These are phyloP conservation scores for Meteorus colon DNA, from an alignment of 2,888 invertebrate genomes.

Conservation along the genomic window DNA sequence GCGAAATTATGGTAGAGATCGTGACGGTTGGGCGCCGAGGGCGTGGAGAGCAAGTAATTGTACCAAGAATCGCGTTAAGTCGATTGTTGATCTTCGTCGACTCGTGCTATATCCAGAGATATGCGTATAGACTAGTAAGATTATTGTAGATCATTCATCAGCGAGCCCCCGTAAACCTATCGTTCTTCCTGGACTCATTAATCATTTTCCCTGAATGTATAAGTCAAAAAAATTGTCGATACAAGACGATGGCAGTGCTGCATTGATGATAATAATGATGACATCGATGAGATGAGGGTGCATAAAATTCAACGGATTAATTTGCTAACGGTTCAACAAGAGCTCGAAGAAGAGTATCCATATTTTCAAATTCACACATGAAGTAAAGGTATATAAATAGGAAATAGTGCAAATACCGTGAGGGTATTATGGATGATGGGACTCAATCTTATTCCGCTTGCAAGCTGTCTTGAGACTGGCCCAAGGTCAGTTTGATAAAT, in stretches of 20 bases:
- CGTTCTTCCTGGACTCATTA: slow-evolving; percentile 37
- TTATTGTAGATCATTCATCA: slow-evolving; percentile 30
- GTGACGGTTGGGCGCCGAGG: slow-evolving; percentile 59
- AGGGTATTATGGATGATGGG: slow-evolving; percentile 36
- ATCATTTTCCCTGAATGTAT: slow-evolving; percentile 14
- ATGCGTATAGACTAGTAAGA: slow-evolving; percentile 59
- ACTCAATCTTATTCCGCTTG: slow-evolving; percentile 41
- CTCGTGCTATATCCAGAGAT: slow-evolving; percentile 65
- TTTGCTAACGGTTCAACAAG: slow-evolving; percentile 34
- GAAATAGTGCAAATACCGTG: slow-evolving; percentile 30
- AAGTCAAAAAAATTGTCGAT: not conserved
- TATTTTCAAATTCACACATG: slow-evolving; percentile 35
- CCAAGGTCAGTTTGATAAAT: slow-evolving; percentile 65
- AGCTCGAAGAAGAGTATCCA: slow-evolving; percentile 24
- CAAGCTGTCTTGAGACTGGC: slow-evolving; percentile 60
- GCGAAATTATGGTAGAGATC: slow-evolving; percentile 50
- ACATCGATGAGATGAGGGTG: slow-evolving; percentile 1
- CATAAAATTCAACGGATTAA: slow-evolving; percentile 26
- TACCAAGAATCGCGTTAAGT: slow-evolving; percentile 53
- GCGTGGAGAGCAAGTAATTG: slow-evolving; percentile 54
- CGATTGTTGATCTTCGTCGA: slow-evolving; percentile 45
- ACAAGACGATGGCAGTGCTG: slow-evolving; percentile 9
- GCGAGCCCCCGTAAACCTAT: slow-evolving; percentile 29
- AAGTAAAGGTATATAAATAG: slow-evolving; percentile 26
- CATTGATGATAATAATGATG: slow-evolving; percentile 19